Evolutionary conservation across 2,113 vertebrate species (phyloP).

Genomic region (Centropus unirufus): DNA sequence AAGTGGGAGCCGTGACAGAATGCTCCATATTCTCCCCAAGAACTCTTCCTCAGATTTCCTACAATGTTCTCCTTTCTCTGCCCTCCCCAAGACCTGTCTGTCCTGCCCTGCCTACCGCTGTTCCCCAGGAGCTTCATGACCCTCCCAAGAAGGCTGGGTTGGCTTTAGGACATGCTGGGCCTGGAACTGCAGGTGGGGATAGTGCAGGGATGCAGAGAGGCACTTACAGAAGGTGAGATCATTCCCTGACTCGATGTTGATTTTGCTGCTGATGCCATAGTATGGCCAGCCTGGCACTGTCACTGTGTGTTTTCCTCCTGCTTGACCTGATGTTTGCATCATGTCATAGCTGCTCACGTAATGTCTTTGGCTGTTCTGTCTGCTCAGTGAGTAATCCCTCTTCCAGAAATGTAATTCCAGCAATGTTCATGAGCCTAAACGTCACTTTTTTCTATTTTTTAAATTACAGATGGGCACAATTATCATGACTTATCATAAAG

Average conservation of each 20-base stretch:
- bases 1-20: not conserved
- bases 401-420: not conserved
- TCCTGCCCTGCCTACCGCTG: not conserved
- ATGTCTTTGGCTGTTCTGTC: not conserved
- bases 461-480: not conserved
- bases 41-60: not conserved
- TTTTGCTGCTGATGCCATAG: fast-evolving
- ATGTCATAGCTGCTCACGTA: not conserved
- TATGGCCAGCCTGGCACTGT: fast-evolving
- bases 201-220: not conserved
- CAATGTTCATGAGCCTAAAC: not conserved
- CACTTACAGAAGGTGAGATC: not conserved
- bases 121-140: not conserved
- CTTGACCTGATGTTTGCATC: not conserved
- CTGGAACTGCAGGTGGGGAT: not conserved
- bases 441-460: not conserved
- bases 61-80: not conserved
- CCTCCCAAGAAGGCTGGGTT: not conserved
- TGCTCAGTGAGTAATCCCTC: not conserved
- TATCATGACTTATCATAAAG: not conserved
- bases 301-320: fast-evolving
- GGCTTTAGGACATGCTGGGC: not conserved
- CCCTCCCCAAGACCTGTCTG: not conserved
- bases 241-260: fast-evolving
- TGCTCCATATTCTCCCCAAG: not conserved